phyloP scores from a whole-genome alignment of 2,888 invertebrate species.

The Trypoxylon attenuatum region DNA sequence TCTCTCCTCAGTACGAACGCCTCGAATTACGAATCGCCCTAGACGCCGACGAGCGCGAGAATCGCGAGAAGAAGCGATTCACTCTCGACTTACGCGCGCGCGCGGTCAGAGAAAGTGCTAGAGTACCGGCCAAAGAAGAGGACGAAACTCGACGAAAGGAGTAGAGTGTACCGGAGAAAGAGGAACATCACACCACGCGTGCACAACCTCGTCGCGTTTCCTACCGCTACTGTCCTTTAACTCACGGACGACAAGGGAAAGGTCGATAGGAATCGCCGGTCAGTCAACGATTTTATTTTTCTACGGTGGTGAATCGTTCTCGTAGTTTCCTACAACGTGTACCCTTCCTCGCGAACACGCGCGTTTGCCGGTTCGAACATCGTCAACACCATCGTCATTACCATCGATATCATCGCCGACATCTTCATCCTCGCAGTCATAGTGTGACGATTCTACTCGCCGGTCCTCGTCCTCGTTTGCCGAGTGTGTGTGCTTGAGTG shows the following conservation, averaged over 20 bases:
- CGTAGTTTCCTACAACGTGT: slow-evolving; percentile 31
- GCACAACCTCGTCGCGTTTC: no score
- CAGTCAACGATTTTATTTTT: slow-evolving; percentile 43
- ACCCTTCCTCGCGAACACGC: slow-evolving; percentile 17
- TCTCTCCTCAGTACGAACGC: slow-evolving; percentile 26
- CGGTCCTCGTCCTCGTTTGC: slow-evolving; percentile 24
- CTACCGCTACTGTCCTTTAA: no score
- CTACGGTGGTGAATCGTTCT: slow-evolving; percentile 51
- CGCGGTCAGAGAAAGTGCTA: slow-evolving; percentile 26
- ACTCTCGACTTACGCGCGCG: slow-evolving; percentile 28
- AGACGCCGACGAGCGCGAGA: slow-evolving; percentile 31
- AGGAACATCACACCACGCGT: background rate
- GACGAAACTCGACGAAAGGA: no score
- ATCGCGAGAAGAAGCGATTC: slow-evolving; percentile 37
- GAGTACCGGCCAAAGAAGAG: background rate
- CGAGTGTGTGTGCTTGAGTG: slow-evolving; percentile 28
- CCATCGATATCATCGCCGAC: slow-evolving; percentile 3
- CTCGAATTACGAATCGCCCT: slow-evolving; percentile 7
- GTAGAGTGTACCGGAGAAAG: background rate
- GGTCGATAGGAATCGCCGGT: slow-evolving; percentile 28
- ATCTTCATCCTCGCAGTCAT: slow-evolving; percentile 7
- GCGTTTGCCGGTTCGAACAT: background rate
- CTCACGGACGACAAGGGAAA: slow-evolving; percentile 13
- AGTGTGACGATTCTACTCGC: background rate
- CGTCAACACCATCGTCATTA: background rate